phyloP scores from a whole-genome alignment of 2,797 vertebrate species.

The Echiichthys vipera region DNA sequence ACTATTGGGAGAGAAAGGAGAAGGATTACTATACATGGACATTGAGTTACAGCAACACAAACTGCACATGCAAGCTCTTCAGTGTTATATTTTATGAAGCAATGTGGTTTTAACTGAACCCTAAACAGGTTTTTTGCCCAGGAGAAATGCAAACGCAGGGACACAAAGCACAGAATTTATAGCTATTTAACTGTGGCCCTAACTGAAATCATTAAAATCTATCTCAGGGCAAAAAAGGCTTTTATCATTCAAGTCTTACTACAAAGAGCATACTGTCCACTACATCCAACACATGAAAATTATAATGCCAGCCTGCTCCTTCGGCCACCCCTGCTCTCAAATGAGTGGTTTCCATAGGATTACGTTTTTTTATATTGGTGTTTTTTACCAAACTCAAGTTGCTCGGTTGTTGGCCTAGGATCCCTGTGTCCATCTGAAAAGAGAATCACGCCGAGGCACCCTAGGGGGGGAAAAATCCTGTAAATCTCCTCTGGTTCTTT shows the following conservation, averaged over 20 bases:
- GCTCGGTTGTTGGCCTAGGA: slow-evolving; percentile 22
- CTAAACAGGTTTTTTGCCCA: slow-evolving; percentile 24
- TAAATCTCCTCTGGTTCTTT: slow-evolving; percentile 37
- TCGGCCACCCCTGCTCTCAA: slow-evolving; percentile 28
- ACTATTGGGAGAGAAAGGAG: slow-evolving; percentile 64
- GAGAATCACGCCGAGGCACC: slow-evolving; percentile 22
- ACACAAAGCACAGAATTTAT: slow-evolving; percentile 39
- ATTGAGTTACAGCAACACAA: slow-evolving; percentile 84
- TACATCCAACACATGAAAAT: slow-evolving; percentile 47
- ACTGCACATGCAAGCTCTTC: slow-evolving; percentile 84
- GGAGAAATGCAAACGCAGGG: slow-evolving; percentile 51
- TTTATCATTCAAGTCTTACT: slow-evolving; percentile 45
- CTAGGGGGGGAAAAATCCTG: slow-evolving; percentile 8
- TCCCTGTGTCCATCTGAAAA: slow-evolving; percentile 8
- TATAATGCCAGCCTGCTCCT: slow-evolving; percentile 44
- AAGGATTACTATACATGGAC: slow-evolving; percentile 76
- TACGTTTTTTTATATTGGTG: neutral
- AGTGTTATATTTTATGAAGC: slow-evolving; percentile 59
- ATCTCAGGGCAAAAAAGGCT: slow-evolving; percentile 50
- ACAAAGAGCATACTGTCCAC: slow-evolving; percentile 33
- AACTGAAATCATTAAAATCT: slow-evolving; percentile 54
- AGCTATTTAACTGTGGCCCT: slow-evolving; percentile 29
- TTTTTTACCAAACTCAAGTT: slow-evolving; percentile 43
- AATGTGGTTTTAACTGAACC: slow-evolving; percentile 51
- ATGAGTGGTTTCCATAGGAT: slow-evolving; percentile 23